Conservation (phyloP, 2,888 invertebrate genomes). For the Oegoconia quadripuncta region DNA sequence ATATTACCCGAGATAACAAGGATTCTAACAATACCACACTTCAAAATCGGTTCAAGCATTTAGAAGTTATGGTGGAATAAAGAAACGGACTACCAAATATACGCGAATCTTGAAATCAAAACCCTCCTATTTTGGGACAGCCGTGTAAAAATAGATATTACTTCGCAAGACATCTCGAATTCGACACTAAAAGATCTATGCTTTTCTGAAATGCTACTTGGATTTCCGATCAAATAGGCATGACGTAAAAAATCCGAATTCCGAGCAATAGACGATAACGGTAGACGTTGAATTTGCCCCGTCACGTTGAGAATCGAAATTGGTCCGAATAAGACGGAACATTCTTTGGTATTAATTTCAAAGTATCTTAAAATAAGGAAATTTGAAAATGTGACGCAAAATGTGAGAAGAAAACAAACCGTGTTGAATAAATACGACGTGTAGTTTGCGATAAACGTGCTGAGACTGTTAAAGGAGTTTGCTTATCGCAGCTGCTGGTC, state of each 20-base stretch:
- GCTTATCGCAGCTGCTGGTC: constrained; percentile 42
- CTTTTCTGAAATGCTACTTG: constrained; percentile 12
- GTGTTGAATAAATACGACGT: constrained; percentile 27
- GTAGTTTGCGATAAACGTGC: constrained; percentile 50
- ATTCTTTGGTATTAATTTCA: background rate
- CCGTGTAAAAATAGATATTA: too few species aligned
- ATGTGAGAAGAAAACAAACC: constrained; percentile 36
- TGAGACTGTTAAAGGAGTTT: constrained; percentile 39
- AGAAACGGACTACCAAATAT: too few species aligned
- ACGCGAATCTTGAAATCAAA: too few species aligned
- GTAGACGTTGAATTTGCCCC: constrained; percentile 37
- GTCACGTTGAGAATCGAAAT: constrained; percentile 34
- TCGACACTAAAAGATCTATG: constrained; percentile 33
- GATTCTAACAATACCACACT: too few species aligned
- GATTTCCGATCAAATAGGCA: constrained; percentile 2
- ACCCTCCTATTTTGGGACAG: too few species aligned
- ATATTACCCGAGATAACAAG: too few species aligned
- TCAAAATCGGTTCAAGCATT: too few species aligned
- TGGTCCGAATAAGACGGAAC: constrained; percentile 13
- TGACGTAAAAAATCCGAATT: constrained; percentile 29
- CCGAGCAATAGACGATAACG: constrained; percentile 40
- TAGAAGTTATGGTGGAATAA: too few species aligned
- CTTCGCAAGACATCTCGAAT: too few species aligned
- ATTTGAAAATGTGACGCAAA: constrained; percentile 16
- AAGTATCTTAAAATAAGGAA: background rate